These are phyloP conservation scores for Cantharis rufa DNA, from an alignment of 2,888 invertebrate species.

Conservation along the genomic window DNA sequence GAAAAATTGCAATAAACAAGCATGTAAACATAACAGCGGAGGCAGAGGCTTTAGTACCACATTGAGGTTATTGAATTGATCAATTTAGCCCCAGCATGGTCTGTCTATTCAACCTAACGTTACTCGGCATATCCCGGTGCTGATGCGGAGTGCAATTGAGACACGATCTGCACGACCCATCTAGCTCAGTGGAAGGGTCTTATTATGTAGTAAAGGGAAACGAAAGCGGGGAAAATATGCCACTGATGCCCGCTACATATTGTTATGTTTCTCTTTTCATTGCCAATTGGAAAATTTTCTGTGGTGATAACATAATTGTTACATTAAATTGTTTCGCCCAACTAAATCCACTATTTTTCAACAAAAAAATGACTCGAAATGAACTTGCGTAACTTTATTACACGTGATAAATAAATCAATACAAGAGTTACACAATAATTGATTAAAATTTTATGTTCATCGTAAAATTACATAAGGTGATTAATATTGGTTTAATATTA, in stretches of 20 bases:
- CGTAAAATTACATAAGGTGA: neutral
- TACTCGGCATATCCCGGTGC: slow-evolving; percentile 38
- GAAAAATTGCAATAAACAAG: slow-evolving; percentile 45
- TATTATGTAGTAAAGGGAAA: slow-evolving; percentile 56
- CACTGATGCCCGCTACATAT: slow-evolving; percentile 54
- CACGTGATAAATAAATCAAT: neutral
- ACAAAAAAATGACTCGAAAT: neutral
- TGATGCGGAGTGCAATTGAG: slow-evolving; percentile 47
- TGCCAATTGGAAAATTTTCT: slow-evolving; percentile 31
- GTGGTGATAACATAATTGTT: slow-evolving; percentile 30
- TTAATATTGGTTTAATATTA: neutral
- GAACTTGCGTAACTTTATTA: neutral
- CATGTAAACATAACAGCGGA: slow-evolving; percentile 54
- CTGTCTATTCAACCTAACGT: slow-evolving; percentile 51
- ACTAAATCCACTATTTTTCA: slow-evolving; percentile 11
- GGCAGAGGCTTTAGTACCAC: slow-evolving; percentile 54
- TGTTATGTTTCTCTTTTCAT: slow-evolving; percentile 50
- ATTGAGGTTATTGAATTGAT: slow-evolving; percentile 58
- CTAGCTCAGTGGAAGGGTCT: slow-evolving; percentile 51
- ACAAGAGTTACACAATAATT: neutral
- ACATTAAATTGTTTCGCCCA: slow-evolving; percentile 27
- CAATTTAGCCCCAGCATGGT: slow-evolving; percentile 56
- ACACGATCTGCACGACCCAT: slow-evolving; percentile 54
- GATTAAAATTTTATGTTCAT: neutral
- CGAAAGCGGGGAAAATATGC: slow-evolving; percentile 54